Conservation (phyloP, 2,797 vertebrate genomes). For the Gastrophryne carolinensis region DNA sequence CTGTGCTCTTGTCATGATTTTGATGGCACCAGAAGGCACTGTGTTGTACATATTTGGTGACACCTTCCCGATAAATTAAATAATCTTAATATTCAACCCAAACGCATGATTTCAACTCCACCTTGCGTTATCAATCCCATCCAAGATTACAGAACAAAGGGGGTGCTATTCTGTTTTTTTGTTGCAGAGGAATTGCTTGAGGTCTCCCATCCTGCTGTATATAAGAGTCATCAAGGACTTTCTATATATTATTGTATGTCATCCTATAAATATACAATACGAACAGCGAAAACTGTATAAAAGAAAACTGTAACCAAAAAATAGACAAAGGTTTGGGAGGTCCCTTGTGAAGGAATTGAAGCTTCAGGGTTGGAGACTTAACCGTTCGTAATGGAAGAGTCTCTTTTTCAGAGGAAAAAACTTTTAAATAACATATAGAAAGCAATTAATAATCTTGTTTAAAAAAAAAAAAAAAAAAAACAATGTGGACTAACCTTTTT, state of each 20-base stretch:
- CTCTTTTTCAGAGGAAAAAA: not conserved
- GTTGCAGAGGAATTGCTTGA: conserved; percentile 58
- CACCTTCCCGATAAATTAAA: conserved; percentile 65
- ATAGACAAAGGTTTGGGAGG: not conserved
- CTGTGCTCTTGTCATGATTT: conserved; percentile 80
- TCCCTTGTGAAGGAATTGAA: not conserved
- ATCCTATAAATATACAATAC: not conserved
- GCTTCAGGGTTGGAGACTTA: not conserved
- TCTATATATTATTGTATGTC: conserved; percentile 37
- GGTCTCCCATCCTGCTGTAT: conserved; percentile 57
- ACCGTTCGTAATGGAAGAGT: not conserved
- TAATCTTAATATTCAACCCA: conserved; percentile 41
- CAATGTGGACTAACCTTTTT: not conserved
- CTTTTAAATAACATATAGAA: conserved; percentile 6
- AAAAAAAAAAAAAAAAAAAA: too few relatives aligned
- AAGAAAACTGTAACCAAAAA: not conserved
- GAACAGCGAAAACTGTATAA: not conserved
- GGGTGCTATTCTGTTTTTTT: conserved; percentile 54
- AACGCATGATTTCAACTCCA: conserved; percentile 70
- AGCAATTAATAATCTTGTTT: conserved; percentile 24
- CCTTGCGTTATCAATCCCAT: conserved; percentile 67
- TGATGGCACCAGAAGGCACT: conserved; percentile 60
- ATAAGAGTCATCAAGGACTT: conserved; percentile 54
- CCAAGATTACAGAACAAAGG: conserved; percentile 60
- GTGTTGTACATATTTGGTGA: conserved; percentile 75